Evolutionary conservation across 2,797 vertebrate species (phyloP).

Genomic region (Brachyrhaphis roseni): DNA sequence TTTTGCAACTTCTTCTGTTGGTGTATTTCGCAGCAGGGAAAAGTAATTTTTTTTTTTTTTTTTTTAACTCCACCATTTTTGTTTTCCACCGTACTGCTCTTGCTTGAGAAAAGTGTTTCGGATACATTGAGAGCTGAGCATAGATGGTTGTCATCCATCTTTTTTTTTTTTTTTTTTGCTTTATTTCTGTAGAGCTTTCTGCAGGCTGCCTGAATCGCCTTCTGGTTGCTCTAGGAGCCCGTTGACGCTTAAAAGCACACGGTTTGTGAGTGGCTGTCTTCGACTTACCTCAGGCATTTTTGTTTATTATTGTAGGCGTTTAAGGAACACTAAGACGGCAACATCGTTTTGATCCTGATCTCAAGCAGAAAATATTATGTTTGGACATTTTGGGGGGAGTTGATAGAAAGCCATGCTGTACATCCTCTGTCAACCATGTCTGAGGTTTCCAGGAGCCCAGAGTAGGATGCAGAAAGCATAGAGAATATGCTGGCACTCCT

Average conservation of each 20-base stretch:
- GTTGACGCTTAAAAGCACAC: constrained; percentile 68
- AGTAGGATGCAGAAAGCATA: constrained; percentile 54
- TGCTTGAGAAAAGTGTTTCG: constrained; percentile 48
- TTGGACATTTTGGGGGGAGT: constrained; percentile 51
- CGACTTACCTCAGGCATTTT: constrained; percentile 58
- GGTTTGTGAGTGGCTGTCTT: constrained; percentile 47
- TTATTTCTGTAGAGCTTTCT: constrained; percentile 46
- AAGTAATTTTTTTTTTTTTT: constrained; percentile 8
- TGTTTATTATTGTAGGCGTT: constrained; percentile 43
- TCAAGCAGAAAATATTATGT: constrained; percentile 53
- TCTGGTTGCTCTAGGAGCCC: constrained; percentile 53
- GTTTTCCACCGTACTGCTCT: constrained; percentile 45
- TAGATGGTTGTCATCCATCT: constrained; percentile 48
- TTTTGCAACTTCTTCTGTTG: constrained; percentile 63
- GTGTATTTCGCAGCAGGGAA: constrained; percentile 61
- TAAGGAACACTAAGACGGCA: constrained; percentile 54
- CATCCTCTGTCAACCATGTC: constrained; percentile 44
- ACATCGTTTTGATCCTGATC: constrained; percentile 44
- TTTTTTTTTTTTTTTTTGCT: not conserved
- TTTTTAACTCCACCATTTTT: constrained; percentile 37
- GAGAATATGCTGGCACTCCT: constrained; percentile 55
- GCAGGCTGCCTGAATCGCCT: constrained; percentile 60
- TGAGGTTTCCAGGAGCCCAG: constrained; percentile 43
- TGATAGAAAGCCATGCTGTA: constrained; percentile 57
- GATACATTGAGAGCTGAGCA: constrained; percentile 58